Evolutionary conservation across 2,797 vertebrate species (phyloP), one percentile per base, ranked within the genome.

Genomic region (Notolepis coatsorum): DNA sequence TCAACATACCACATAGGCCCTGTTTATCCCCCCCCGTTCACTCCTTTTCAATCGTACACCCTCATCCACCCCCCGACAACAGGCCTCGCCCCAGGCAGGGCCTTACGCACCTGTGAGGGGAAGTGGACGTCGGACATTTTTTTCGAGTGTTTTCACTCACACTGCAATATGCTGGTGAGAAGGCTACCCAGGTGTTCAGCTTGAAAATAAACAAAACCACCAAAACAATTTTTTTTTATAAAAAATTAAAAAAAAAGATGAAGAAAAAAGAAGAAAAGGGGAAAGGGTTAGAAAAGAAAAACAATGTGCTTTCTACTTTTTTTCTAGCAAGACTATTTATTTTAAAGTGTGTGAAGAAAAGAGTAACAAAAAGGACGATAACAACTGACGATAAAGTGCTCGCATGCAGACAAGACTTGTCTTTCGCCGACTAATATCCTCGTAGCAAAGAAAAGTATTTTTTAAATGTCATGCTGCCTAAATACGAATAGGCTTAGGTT

Each of bases 81-180:
- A 84, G 77, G 71, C 79, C 71, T 68, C 67, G 42, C 54, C 65
- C 61, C 56, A 20, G 28, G 28, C 7, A 51, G 68, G 67, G 70
- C n/a, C n/a, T n/a, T 77, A 82, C 66, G 80, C 78, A 24, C 72
- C 17, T 81, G 81, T 74, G 73, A 80, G 69, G 77, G 69, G 65
- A 80, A 63, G 64, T 71, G 71, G 77, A 56, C 30, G 23, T 57
- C 8, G 33, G 48, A 46, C 13, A 42, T 30, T 30, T n/a, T n/a
- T n/a, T n/a, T n/a, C 13, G 12, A 83, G 77, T 48, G 54, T 75
- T 83, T n/a, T 76, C 64, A 77, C 79, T 83, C 79, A 82, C 84
- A 82, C 84, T 85, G 84, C 73, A 86, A 68, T 81, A 83, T 88
- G 91, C 90, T 90, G 88, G 83, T 88, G 88, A 88, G 82, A 89